Evolutionary conservation across 2,888 invertebrate genomes (phyloP).

Genomic region (Timema cristinae): DNA sequence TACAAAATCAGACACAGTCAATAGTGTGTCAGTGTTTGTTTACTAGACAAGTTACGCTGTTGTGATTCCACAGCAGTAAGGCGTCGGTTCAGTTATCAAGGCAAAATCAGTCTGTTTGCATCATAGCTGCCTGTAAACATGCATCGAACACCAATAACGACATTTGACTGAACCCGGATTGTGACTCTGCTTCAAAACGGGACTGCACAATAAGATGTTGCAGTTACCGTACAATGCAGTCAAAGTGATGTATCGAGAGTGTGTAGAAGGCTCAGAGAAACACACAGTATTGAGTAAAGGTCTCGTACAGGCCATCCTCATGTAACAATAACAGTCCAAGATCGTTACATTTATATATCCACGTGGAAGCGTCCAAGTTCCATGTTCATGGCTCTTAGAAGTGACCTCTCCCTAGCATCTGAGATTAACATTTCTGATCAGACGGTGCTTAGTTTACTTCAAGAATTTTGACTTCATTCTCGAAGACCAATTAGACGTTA

Average conservation of each 20-base stretch:
- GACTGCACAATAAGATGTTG: background rate
- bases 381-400: background rate
- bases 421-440: background rate
- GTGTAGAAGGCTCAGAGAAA: background rate
- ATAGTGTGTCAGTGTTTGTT: no score
- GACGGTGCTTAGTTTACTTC: background rate
- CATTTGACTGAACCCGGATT: no score
- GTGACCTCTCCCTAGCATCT: background rate
- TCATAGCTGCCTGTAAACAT: no score
- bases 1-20: no score
- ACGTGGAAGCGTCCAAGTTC: background rate
- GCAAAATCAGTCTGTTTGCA: no score
- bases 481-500: background rate
- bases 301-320: background rate
- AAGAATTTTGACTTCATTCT: background rate
- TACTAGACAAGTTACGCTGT: no score
- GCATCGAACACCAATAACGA: no score
- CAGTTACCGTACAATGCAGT: slow-evolving; percentile 1
- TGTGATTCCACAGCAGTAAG: no score
- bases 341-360: background rate
- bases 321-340: background rate
- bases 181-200: background rate
- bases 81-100: no score
- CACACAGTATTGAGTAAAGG: background rate
- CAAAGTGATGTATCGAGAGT: background rate